Percentiles rank a stretch among this genome's conserved stretches.
Conservation (phyloP, 2,113 vertebrate genomes). For the Phyllostomus discolor region DNA sequence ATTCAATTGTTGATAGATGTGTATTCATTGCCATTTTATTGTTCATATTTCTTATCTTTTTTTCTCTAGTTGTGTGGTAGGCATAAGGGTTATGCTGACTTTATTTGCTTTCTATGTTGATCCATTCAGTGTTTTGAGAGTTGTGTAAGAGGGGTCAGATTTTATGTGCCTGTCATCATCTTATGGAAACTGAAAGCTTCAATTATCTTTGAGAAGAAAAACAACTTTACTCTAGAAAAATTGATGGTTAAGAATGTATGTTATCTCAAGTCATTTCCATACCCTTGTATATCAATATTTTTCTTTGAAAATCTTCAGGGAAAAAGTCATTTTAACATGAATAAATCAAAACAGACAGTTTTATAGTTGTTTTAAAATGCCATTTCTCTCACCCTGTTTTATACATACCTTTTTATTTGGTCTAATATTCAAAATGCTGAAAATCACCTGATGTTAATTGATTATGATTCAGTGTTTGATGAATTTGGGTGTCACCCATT, state of each 20-base stretch:
- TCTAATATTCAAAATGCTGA: neutral
- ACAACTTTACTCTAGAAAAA: neutral
- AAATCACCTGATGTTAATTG: neutral
- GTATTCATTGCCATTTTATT: too few relatives aligned
- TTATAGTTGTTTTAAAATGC: neutral
- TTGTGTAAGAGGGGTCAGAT: neutral
- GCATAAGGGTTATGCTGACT: neutral
- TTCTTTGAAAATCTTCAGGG: neutral
- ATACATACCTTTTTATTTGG: neutral
- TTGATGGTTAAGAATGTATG: neutral
- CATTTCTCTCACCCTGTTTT: neutral
- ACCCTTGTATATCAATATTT: neutral
- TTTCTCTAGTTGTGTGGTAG: neutral
- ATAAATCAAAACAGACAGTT: neutral
- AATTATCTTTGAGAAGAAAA: neutral
- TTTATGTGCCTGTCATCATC: neutral
- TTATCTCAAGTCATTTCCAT: neutral
- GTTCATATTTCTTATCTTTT: neutral
- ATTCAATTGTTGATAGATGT: too few relatives aligned
- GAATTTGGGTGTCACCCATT: neutral
- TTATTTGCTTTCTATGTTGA: neutral
- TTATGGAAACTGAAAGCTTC: neutral
- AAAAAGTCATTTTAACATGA: neutral
- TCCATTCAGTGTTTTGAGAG: neutral
- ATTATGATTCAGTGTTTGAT: neutral